These are phyloP conservation scores for Hyperoplus lanceolatus DNA, from an alignment of 2,797 vertebrate species.

Conservation along the genomic window DNA sequence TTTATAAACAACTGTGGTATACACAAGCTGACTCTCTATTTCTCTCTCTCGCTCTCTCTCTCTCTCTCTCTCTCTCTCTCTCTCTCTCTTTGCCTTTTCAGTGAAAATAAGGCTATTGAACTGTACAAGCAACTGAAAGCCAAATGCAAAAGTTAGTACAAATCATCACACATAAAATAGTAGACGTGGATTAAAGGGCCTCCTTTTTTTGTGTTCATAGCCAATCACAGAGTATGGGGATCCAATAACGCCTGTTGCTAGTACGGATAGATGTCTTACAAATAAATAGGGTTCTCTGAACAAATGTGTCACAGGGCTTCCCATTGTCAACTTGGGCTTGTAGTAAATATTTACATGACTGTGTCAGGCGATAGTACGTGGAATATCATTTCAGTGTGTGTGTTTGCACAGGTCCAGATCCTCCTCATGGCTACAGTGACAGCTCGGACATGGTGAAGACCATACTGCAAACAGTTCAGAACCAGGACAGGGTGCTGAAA, in stretches of 20 bases:
- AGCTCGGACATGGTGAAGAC: slow-evolving; percentile 98
- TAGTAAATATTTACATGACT: background rate
- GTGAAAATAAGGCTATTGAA: slow-evolving; percentile 94
- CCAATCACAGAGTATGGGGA: background rate
- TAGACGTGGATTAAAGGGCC: background rate
- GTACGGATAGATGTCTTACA: slow-evolving; percentile 9
- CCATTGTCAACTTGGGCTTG: background rate
- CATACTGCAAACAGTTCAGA: slow-evolving; percentile 96
- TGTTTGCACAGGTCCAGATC: slow-evolving; percentile 86
- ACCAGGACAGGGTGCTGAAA: slow-evolving; percentile 95
- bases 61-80: background rate
- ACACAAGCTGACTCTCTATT: background rate
- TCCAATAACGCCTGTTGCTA: slow-evolving; percentile 20
- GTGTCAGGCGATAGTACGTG: background rate
- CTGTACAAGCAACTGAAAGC: slow-evolving; percentile 97
- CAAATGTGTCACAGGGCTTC: background rate
- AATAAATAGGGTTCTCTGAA: slow-evolving; percentile 1
- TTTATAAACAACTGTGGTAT: background rate
- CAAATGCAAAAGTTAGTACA: slow-evolving; percentile 93
- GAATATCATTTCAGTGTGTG: background rate
- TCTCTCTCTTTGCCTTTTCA: slow-evolving; percentile 68
- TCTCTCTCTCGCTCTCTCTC: background rate
- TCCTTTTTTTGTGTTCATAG: background rate
- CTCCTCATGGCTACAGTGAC: slow-evolving; percentile 94
- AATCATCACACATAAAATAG: background rate